Base-by-base conservation (phyloP, 2,113 vertebrate genomes). In the Phylloscopus trochilus region DNA sequence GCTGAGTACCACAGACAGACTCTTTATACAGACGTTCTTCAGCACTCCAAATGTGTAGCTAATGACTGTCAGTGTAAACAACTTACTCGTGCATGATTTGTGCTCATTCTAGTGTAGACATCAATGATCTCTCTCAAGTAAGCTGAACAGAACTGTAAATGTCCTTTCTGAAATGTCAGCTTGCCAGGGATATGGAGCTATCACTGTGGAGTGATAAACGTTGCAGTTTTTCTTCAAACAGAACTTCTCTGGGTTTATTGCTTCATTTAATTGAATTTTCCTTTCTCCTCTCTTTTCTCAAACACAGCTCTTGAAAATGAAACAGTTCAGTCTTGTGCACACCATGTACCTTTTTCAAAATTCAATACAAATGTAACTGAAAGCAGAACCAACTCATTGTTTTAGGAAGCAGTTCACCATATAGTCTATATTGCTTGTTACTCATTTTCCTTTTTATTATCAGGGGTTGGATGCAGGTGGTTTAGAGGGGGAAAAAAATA, bases 1-100 rank as follows among this genome's bases (percentile, higher is more conserved):
- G n/a, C 26, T 44, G 27, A 80, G 23, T 58, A 31, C 28, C 46
- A 60, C 44, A 80, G 63, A 41, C 59, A 79, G n/a, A 33, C 51
- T 31, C 37, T 77, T 31, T 49, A 70, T 13, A 8, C 7, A 2
- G 1, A 16, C 0, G 0, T 70, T 89, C 75, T 81, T 73, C 66
- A 81, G 52, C 43, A 16, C 35, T 75, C 37, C 68, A 86, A 83
- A 76, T 4, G 31, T 43, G 44, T n/a, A 77, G 52, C 59, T 94
- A 73, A 79, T 53, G 78, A 75, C 46, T 51, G 55, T 37, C 63
- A 89, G 43, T 3, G 4, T 56, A 93, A 95, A 93, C 73, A 74
- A 86, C 41, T 92, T 93, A 84, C 55, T 95, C 1, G 11, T 49
- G 88, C 92, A 49, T 88, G 93, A 72, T 91, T 87, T 92, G 85